Evolutionary conservation across 1,140 invertebrate genomes (phyloP), one percentile per base, ranked within the genome.

Genomic region (Elysia chlorotica): DNA sequence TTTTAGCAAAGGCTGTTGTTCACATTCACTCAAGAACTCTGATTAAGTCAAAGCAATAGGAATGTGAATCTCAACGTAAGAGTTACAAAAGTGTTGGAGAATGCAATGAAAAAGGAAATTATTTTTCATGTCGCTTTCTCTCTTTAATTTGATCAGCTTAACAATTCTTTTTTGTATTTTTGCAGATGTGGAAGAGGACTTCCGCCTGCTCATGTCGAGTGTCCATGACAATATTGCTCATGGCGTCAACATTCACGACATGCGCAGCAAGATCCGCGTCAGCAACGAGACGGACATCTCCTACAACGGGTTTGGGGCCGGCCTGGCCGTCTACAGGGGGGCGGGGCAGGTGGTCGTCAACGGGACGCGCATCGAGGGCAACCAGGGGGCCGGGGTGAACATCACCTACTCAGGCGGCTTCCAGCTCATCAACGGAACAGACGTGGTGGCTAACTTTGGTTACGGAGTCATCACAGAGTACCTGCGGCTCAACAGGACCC

Each of bases 361-460:
- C 67, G 82, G 83, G 57, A 83, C 82, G 2, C 57, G 77, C 1
- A 53, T 88, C 31, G 75, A 80, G 61, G 61, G 81, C 17, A 88
- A 88, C 72, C 57, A 38, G 28, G 75, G 78, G 17, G 71, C 75
- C 71, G 86, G 85, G 19, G 73, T 87, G 28, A 97, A 97, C 79
- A 93, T 98, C 2, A 97, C 96, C 0, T 94, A 95, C 71, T 93
- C 94, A 0, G 96, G 96, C 0, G 96, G 97, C 2, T 93, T 92
- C 74, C 90, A 94, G 65, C 96, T 99, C 80, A 90, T 99, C 41
- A 96, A 96, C 17, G 89, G 91, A 80, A 93, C 92, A 35, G 56
- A 92, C 90, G 74, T 96, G 91, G 74, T 78, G 37, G 36, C 73
- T 1, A 87, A 86, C 65, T 70, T 82, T 25, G 86, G 85, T 25